These are phyloP conservation scores for Aepyceros melampus DNA, from an alignment of 2,113 vertebrate species.

Conservation along the genomic window DNA sequence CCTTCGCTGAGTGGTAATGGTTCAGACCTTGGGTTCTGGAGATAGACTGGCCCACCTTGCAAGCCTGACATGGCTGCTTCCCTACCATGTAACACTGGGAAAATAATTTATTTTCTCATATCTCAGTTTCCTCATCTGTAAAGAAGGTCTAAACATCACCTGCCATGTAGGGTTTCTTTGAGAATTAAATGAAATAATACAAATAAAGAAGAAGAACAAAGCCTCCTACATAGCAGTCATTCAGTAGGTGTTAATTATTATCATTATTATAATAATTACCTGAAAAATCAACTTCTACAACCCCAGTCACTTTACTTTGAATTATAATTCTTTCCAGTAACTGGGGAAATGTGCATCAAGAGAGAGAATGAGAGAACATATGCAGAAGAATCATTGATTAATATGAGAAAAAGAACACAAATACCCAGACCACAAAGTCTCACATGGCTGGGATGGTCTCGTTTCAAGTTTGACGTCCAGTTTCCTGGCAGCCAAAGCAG, in stretches of 20 bases:
- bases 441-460: neutral
- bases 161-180: neutral
- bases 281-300: neutral
- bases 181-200: slow-evolving; percentile 6
- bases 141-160: neutral
- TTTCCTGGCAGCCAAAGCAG: slow-evolving; percentile 36
- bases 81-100: neutral
- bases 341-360: neutral
- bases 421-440: neutral
- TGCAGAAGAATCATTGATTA: neutral
- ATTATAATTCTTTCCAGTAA: neutral
- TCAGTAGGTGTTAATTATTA: neutral
- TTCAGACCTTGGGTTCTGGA: neutral
- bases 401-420: neutral
- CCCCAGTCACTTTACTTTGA: neutral
- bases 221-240: neutral
- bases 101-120: neutral
- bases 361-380: neutral
- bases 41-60: neutral
- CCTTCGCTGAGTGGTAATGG: neutral
- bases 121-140: neutral
- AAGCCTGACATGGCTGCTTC: neutral
- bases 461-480: slow-evolving; percentile 2
- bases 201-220: neutral
- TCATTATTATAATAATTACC: neutral